Percentiles rank a stretch among this genome's conserved stretches.
Evolutionary conservation across 2,797 vertebrate genomes (phyloP).

Genomic region (Graptemys geographica): DNA sequence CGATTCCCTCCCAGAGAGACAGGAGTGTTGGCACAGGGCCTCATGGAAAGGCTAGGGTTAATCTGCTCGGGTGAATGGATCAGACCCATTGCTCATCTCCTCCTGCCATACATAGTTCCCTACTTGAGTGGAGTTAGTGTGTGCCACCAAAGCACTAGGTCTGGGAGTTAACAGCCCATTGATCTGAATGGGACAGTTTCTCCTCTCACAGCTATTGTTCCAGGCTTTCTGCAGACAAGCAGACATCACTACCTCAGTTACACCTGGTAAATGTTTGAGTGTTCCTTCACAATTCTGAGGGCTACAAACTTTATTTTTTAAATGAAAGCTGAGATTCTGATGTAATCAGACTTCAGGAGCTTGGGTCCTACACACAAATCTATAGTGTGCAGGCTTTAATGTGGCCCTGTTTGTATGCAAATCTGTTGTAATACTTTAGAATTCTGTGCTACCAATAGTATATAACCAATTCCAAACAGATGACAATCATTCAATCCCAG

Average conservation of each 20-base stretch:
- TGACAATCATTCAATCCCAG: background rate
- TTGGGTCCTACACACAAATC: background rate
- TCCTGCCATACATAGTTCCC: background rate
- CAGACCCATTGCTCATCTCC: background rate
- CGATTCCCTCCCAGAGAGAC: background rate
- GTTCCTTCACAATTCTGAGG: background rate
- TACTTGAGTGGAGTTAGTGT: background rate
- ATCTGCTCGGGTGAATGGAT: background rate
- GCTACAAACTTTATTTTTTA: background rate
- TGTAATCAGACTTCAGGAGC: background rate
- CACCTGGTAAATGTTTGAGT: background rate
- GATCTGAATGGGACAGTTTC: background rate
- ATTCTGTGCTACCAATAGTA: background rate
- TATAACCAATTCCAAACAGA: background rate
- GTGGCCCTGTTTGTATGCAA: background rate
- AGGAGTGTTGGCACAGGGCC: background rate
- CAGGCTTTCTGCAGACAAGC: background rate
- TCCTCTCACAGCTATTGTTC: background rate
- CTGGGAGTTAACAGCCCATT: background rate
- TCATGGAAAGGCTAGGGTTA: background rate
- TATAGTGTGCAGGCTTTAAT: background rate
- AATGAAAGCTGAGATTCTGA: background rate
- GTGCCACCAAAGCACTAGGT: background rate
- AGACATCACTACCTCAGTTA: background rate
- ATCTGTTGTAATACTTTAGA: background rate